Conservation (phyloP, 1,140 invertebrate genomes). For the Marisa cornuarietis region DNA sequence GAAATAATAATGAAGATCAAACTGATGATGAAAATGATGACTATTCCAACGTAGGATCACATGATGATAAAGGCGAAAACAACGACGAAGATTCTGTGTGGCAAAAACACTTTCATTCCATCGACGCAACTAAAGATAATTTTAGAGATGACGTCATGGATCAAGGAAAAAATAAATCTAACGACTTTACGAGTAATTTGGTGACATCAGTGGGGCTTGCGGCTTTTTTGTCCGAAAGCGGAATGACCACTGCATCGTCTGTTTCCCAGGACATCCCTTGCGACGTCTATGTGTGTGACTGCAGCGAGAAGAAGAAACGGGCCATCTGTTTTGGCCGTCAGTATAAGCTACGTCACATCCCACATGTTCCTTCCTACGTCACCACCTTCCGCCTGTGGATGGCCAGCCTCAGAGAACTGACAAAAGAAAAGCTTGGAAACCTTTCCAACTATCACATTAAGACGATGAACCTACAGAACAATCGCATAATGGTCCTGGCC, state of each 20-base stretch:
- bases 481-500: neutral
- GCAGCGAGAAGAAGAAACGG: neutral
- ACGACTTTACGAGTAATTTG: too few species aligned
- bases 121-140: too few species aligned
- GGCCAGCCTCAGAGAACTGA: neutral
- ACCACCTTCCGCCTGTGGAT: neutral
- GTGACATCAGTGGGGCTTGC: too few species aligned
- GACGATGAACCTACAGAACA: neutral
- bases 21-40: too few species aligned
- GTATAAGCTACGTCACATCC: constrained; percentile 6
- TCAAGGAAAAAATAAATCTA: too few species aligned
- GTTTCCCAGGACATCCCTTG: neutral
- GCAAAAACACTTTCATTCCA: too few species aligned
- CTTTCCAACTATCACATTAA: neutral
- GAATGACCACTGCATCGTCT: neutral
- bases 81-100: too few species aligned
- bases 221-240: neutral
- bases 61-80: too few species aligned
- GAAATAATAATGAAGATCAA: too few species aligned
- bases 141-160: too few species aligned
- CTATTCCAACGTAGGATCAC: too few species aligned
- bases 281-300: neutral
- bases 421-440: neutral
- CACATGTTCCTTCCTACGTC: neutral
- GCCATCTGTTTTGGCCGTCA: neutral